Base-by-base conservation (phyloP, 2,113 vertebrate species). In the Nanorana parkeri region DNA sequence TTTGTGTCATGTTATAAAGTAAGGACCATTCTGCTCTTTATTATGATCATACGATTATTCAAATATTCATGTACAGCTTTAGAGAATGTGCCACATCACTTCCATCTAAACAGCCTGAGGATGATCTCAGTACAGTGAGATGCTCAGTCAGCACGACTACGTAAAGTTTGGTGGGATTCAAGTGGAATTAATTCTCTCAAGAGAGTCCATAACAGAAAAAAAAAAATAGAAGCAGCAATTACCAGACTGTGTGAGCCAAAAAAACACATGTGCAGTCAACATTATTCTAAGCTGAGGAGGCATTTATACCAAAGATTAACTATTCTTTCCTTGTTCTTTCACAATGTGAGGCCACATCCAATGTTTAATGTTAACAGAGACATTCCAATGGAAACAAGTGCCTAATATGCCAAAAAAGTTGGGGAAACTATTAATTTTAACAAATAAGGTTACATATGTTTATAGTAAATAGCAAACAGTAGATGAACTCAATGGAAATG, bases 91-190 rank as follows among this genome's bases (percentile, higher is more conserved):
- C 29, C 23, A 24, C 47, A 55, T 24, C 51, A 19, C 68, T 26
- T 10, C 24, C 52, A 20, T 72, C 23, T 26, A 54, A 56, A 55
- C 71, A 73, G 71, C 17, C 69, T 32, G 26, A 29, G 23, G 72
- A 75, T 60, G 56, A 75, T 75, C 72, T 41, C n/a, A n/a, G n/a
- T n/a, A n/a, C 71, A 74, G 60, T 60, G 72, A 75, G 29, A 24
- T 41, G 29, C 56, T 61, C 72, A 75, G 20, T 75, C 28, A 75
- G 72, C 16, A 54, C 55, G 23, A 23, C 72, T 8, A 17, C 29
- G 28, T 28, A 26, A n/a, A 17, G 55, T 19, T 17, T 23, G 72
- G 60, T 74, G 29, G 21, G 28, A 75, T 21, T 32, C 13, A 32
- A 75, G 72, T 17, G n/a, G 56, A 75, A 61, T 41, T 75, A 17